Evolutionary conservation across 2,113 vertebrate species (phyloP).

Genomic region (Amblyornis subalaris): DNA sequence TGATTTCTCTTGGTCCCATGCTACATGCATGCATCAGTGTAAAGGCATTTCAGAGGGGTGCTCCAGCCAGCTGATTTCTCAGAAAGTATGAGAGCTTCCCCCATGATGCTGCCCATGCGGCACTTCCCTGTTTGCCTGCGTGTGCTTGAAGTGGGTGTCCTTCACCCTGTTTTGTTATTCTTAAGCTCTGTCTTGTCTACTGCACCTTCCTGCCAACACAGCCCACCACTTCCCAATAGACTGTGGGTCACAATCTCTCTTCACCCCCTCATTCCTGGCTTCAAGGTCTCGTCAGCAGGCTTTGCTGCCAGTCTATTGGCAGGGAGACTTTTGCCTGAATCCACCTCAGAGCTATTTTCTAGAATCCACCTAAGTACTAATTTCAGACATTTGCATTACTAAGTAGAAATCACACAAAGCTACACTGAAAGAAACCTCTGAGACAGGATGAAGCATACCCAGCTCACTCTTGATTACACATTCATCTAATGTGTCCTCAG

Average conservation of each 20-base stretch:
- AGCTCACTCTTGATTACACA: conserved; percentile 50
- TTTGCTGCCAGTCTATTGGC: not conserved
- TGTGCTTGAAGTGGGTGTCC: not conserved
- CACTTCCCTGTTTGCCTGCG: not conserved
- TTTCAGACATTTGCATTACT: conserved; percentile 49
- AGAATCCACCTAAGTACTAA: conserved; percentile 7
- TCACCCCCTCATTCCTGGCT: not conserved
- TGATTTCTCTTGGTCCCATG: not conserved
- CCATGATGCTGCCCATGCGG: not conserved
- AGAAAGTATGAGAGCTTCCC: not conserved
- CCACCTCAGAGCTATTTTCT: not conserved
- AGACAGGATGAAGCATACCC: conserved; percentile 34
- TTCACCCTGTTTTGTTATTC: not conserved
- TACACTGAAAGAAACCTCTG: conserved; percentile 42
- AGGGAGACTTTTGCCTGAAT: not conserved
- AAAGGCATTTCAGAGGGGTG: not conserved
- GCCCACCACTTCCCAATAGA: not conserved
- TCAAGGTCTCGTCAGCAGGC: not conserved
- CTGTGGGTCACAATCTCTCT: not conserved
- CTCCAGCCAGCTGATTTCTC: not conserved
- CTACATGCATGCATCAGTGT: not conserved
- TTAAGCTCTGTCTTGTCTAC: not conserved
- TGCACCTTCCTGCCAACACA: not conserved
- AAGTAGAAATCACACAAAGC: conserved; percentile 31
- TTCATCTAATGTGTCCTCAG: conserved; percentile 38